phyloP scores from a whole-genome alignment of 2,797 vertebrate genomes.

The Myotis myotis region DNA sequence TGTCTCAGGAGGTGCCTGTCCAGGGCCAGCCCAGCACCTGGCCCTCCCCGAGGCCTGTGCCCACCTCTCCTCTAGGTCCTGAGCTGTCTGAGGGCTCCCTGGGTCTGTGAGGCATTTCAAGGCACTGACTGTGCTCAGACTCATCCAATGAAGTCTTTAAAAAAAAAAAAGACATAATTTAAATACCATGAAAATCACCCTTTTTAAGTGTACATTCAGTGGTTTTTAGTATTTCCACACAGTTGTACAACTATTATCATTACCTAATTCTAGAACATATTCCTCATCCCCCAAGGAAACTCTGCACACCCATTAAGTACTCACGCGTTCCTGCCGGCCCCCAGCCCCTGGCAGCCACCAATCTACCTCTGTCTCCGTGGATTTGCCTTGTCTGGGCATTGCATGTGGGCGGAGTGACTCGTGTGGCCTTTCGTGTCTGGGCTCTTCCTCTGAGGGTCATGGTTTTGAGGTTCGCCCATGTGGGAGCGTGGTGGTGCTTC shows the following conservation, averaged over 20 bases:
- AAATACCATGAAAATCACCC: background rate
- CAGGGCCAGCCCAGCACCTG: background rate
- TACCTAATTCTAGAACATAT: background rate
- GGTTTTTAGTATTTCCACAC: background rate
- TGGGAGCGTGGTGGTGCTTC: rapidly evolving
- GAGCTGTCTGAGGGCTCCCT: background rate
- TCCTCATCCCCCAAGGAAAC: background rate
- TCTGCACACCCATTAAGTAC: rapidly evolving
- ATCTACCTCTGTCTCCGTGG: background rate
- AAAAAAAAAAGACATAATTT: background rate
- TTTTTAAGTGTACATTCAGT: background rate
- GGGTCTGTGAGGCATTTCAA: background rate
- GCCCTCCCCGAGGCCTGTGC: background rate
- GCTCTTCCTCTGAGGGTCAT: background rate
- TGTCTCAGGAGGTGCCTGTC: no score
- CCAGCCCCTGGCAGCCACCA: rapidly evolving
- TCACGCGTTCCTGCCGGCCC: rapidly evolving
- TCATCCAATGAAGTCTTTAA: background rate
- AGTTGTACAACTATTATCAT: background rate
- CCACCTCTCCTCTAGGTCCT: background rate
- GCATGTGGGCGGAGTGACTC: rapidly evolving
- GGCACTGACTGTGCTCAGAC: background rate
- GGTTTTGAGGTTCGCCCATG: rapidly evolving
- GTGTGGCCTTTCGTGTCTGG: background rate
- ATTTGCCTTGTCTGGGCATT: background rate